phyloP scores from a whole-genome alignment of 2,797 vertebrate species.

The Mustela erminea region DNA sequence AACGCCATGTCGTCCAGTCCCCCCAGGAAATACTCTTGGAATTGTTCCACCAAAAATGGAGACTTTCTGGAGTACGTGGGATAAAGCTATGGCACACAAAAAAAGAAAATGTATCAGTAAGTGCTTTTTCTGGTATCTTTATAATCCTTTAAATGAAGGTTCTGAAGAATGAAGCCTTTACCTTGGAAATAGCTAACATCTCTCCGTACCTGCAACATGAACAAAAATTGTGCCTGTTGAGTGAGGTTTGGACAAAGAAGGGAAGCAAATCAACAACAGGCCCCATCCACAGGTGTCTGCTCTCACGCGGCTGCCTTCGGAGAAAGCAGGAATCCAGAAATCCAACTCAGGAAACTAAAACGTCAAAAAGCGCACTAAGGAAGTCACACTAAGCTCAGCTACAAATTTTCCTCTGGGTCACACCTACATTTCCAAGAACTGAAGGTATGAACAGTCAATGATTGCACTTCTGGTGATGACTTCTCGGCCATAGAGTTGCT shows the following conservation, averaged over 20 bases:
- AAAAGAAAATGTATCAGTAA: background rate
- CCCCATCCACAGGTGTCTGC: fast-evolving
- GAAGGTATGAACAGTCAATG: slow-evolving; percentile 87
- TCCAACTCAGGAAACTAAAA: background rate
- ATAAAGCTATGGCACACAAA: slow-evolving; percentile 85
- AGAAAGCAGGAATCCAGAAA: background rate
- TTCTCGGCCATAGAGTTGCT: slow-evolving; percentile 85
- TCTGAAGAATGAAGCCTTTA: slow-evolving; percentile 65
- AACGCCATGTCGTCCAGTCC: slow-evolving; percentile 90
- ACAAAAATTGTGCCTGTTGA: background rate
- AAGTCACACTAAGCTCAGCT: background rate
- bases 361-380: background rate
- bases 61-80: slow-evolving; percentile 87
- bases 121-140: background rate
- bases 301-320: background rate
- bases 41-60: slow-evolving; percentile 90
- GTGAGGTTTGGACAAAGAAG: background rate
- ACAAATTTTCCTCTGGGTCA: background rate
- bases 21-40: slow-evolving; percentile 91
- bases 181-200: slow-evolving; percentile 87
- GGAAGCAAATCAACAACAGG: background rate
- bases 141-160: background rate
- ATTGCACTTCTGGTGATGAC: slow-evolving; percentile 86
- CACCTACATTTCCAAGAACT: slow-evolving; percentile 89
- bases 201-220: slow-evolving; percentile 87